A percentile compares a stretch with the other conserved stretches of the same genome.
Conservation (phyloP, 2,113 vertebrate species). For the Pycnonotus jocosus region DNA sequence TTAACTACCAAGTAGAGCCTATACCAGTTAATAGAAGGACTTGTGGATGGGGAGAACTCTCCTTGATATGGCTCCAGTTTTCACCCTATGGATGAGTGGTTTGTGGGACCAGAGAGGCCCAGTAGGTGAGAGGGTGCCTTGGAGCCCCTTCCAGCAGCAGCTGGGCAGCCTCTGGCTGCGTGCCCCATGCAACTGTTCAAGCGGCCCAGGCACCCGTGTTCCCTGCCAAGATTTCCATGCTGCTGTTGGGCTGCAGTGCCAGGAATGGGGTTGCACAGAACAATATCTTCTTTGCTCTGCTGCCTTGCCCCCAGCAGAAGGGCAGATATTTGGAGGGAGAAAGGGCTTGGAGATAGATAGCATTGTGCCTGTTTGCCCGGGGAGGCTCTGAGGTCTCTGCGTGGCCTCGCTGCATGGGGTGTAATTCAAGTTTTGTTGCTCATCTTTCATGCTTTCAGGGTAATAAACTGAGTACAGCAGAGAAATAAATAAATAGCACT, state of each 20-base stretch:
- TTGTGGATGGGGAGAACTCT: neutral
- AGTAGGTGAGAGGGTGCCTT: neutral
- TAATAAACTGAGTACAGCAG: neutral
- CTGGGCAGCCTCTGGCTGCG: neutral
- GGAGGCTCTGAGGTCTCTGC: neutral
- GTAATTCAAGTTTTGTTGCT: neutral
- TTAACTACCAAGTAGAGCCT: neutral
- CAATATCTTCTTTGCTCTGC: neutral
- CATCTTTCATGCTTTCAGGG: neutral
- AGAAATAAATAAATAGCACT: neutral
- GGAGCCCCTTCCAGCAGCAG: constrained; percentile 11
- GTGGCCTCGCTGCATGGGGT: rapidly evolving
- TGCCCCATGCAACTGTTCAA: neutral
- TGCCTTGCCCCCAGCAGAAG: neutral
- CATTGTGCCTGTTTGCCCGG: neutral
- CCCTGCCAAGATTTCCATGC: neutral
- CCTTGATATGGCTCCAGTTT: neutral
- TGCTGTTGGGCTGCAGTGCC: neutral
- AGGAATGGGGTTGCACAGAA: neutral
- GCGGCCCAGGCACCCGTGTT: neutral
- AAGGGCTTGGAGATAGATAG: neutral
- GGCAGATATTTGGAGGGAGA: neutral
- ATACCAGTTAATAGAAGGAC: neutral
- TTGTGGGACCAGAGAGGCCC: neutral
- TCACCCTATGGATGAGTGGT: rapidly evolving